Evolutionary conservation across 64 coral and sea anemone genomes (phyloP), one percentile per base, ranked within the genome.

Genomic region (Dendronephthya gigantea): DNA sequence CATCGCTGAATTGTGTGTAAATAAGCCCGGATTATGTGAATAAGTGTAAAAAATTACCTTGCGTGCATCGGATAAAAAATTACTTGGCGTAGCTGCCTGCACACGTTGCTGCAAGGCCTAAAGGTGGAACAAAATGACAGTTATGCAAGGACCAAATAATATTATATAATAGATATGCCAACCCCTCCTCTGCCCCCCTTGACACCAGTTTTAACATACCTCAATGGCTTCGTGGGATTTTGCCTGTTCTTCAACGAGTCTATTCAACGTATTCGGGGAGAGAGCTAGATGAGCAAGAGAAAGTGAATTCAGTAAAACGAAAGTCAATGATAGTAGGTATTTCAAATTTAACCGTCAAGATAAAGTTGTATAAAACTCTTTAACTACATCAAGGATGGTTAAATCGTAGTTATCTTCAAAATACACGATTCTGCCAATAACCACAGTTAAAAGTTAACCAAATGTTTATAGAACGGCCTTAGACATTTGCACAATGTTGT

Each of bases 191-290:
- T 4, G 11, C 41, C 4, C 11, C 11, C 11, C 41, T 4, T 45
- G 41, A 45, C n/a, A n/a, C n/a, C n/a, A n/a, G n/a, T n/a, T n/a
- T n/a, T n/a, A 33, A 36, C 72, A 19, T 36, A 79, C 72, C 22
- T 79, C 72, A 17, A 79, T 79, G 15, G 72, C 72, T 79, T 79
- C 31, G 36, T 79, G 72, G 15, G 72, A 79, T 29, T 79, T 79
- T 8, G 29, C 17, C 32, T 79, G 72, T 79, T 79, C 72, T 36
- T 79, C 72, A 7, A 79, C 72, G 14, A 79, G 72, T 79, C 72
- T 34, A 4, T 19, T 34, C 36, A 79, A 79, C 15, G 72, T 79
- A 33, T 79, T 39, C 36, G 72, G 72, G 4, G 72, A 79, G 15
- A 79, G 32, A 79, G 72, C 72, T 79, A 39, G 0, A 34, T 30